Evolutionary conservation across 2,888 invertebrate species (phyloP).

Genomic region (Tetrapedia diversipes): DNA sequence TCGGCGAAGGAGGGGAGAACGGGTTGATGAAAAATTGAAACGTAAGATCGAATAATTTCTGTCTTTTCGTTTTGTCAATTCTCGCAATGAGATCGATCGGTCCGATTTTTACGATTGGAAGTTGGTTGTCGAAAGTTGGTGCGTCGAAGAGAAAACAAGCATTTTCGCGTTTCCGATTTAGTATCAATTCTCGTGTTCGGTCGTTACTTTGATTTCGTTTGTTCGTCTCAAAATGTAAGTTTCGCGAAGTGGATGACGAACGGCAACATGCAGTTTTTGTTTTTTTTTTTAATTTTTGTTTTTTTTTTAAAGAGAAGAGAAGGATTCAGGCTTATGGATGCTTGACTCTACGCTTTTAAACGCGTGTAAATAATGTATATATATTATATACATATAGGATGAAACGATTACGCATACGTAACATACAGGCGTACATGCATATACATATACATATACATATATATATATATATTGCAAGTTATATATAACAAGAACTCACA

Average conservation of each 20-base stretch:
- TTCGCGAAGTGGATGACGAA: not conserved
- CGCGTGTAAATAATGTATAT: conserved; percentile 62
- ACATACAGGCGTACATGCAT: conserved; percentile 37
- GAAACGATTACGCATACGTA: too few relatives aligned
- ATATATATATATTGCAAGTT: conserved; percentile 23
- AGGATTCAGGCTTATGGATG: too few relatives aligned
- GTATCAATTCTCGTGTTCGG: too few relatives aligned
- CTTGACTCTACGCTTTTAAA: conserved; percentile 61
- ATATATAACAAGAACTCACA: conserved; percentile 5
- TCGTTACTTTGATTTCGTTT: not conserved
- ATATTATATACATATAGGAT: conserved; percentile 50
- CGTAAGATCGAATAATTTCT: not conserved
- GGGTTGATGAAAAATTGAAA: not conserved
- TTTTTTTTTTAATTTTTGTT: not conserved
- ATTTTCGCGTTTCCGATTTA: too few relatives aligned
- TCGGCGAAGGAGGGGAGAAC: conserved; percentile 11
- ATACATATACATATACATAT: conserved; percentile 36
- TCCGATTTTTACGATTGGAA: not conserved
- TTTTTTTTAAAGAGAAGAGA: too few relatives aligned
- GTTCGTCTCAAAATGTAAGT: too few relatives aligned
- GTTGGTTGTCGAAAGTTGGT: too few relatives aligned
- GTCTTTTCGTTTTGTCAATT: not conserved
- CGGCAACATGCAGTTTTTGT: conserved; percentile 8
- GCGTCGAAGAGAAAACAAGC: too few relatives aligned
- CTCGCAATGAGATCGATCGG: not conserved